Conservation (phyloP, 2,888 invertebrate species). For the Oligia latruncula region DNA sequence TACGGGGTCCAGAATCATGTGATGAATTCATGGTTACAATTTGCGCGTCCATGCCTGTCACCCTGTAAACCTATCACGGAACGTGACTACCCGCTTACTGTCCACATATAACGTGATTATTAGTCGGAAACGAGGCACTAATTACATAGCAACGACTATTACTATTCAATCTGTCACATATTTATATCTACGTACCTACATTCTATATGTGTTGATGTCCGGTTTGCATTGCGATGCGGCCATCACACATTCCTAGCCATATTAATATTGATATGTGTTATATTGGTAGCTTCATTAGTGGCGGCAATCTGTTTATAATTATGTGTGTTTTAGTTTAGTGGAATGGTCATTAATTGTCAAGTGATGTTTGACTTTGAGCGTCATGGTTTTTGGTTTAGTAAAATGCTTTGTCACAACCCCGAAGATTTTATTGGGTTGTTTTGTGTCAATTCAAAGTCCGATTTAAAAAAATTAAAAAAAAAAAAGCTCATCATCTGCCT, state of each 20-base stretch:
- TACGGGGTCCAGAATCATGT: too few species aligned
- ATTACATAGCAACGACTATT: conserved; percentile 36
- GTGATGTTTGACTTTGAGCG: too few species aligned
- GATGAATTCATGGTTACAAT: too few species aligned
- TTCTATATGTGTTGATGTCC: conserved; percentile 35
- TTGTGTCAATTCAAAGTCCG: not conserved
- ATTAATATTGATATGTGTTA: conserved; percentile 47
- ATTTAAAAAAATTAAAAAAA: not conserved
- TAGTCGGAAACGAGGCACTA: conserved; percentile 10
- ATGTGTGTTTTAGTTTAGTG: conserved; percentile 6
- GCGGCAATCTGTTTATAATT: conserved; percentile 48
- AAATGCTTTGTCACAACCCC: not conserved
- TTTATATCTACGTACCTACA: not conserved
- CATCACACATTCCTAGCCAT: conserved; percentile 66
- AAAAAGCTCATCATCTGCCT: too few species aligned
- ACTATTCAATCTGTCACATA: conserved; percentile 37
- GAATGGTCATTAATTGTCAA: conserved; percentile 12
- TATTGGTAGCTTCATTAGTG: conserved; percentile 77
- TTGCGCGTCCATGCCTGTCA: too few species aligned
- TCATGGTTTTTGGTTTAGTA: not conserved
- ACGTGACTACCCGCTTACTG: not conserved
- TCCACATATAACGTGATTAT: conserved; percentile 7
- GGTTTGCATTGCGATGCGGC: conserved; percentile 68
- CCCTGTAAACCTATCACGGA: not conserved
- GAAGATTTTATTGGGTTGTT: not conserved